These are phyloP conservation scores for Heterodera carotae DNA, from an alignment of 1,140 invertebrate genomes.

Conservation along the genomic window DNA sequence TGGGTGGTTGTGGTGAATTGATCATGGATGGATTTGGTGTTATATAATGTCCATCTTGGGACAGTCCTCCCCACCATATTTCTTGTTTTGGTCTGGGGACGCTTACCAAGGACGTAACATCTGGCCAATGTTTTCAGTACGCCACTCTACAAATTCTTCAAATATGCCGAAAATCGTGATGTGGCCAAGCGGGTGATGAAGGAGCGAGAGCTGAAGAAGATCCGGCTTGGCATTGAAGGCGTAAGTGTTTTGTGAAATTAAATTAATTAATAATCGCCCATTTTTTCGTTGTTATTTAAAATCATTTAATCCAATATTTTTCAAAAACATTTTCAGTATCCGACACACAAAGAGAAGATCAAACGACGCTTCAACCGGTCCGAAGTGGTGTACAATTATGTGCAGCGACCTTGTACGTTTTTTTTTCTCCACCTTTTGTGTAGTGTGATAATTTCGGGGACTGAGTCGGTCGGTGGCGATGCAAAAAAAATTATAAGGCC, in stretches of 20 bases:
- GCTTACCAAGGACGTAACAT: no score
- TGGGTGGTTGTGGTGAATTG: no score
- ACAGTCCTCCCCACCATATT: no score
- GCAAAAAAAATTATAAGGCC: background rate
- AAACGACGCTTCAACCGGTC: slow-evolving; percentile 80
- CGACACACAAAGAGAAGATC: slow-evolving; percentile 95
- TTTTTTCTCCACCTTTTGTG: background rate
- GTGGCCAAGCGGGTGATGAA: slow-evolving; percentile 97
- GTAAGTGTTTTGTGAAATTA: background rate
- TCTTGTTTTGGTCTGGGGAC: no score
- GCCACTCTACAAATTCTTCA: slow-evolving; percentile 94
- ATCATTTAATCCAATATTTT: no score
- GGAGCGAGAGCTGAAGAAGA: slow-evolving; percentile 95
- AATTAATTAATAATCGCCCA: no score
- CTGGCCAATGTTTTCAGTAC: no score
- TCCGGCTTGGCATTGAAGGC: slow-evolving; percentile 90
- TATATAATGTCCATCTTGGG: no score
- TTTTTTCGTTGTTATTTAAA: no score
- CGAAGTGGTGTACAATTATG: slow-evolving; percentile 96
- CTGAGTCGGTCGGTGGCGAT: no score
- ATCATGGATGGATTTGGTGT: no score
- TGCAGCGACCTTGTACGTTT: slow-evolving; percentile 82
- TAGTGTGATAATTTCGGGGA: no score
- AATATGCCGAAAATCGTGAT: slow-evolving; percentile 98
- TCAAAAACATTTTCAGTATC: slow-evolving; percentile 73